Evolutionary conservation across 64 coral and sea anemone genomes (phyloP), one percentile per base, ranked within the genome.

Genomic region (Dendronephthya gigantea): DNA sequence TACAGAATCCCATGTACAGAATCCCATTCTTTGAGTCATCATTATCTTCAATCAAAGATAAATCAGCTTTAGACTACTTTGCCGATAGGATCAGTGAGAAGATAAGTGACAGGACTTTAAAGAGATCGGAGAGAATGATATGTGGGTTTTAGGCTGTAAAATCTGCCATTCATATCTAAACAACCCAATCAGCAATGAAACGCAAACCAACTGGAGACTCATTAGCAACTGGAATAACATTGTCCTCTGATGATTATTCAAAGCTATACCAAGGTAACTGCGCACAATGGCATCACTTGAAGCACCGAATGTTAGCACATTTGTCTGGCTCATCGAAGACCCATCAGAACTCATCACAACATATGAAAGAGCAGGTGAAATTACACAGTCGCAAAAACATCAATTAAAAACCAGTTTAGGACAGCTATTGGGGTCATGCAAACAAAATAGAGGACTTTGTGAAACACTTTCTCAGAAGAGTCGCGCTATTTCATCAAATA

Each of bases 301-400:
- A 76, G 69, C 69, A 76, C 69, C 13, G 69, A 30, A 76, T 76
- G 69, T 30, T 76, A 30, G 34, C 69, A 76, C 69, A 76, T 76
- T 34, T 76, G 34, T 76, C 69, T 76, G 69, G 69, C 28, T 76
- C 69, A 76, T 33, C 69, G 34, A 76, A 76, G 69, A 76, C 69
- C 4, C 69, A 76, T 76, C 69, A 76, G 69, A 76, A 76, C 31
- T 12, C 69, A 12, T 76, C 31, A 32, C 6, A 76, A 30, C 34
- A 76, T 76, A 30, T 7, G n/a, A 76, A 76, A 76, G 12, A 76
- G 34, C 69, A 76, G 34, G 69, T 76, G 69, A 76, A 76, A 76
- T 33, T 76, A 12, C 13, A 30, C 69, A 76, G 31, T n/a, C n/a
- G n/a, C n/a, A n/a, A 76, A 30, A 76, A 76, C 34, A 7, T 2